These are phyloP conservation scores for Hippoglossus hippoglossus DNA, from an alignment of 2,797 vertebrate genomes.

Conservation along the genomic window DNA sequence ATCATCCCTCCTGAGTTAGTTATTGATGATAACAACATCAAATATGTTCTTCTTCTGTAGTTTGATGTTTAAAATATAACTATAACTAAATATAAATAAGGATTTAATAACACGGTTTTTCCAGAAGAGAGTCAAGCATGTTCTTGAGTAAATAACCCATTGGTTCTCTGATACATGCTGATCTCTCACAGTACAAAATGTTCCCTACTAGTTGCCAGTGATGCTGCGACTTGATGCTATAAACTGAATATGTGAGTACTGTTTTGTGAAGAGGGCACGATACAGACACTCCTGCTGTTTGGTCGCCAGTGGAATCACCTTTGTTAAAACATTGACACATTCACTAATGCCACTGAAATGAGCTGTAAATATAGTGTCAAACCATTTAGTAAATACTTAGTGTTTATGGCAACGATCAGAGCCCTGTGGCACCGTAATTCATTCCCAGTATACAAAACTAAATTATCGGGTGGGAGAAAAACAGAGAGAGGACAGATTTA, in stretches of 20 bases:
- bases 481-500: no score
- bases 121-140: conserved; percentile 1
- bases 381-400: not conserved
- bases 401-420: not conserved
- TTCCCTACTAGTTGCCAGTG: not conserved
- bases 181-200: conserved; percentile 12
- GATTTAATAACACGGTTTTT: not conserved
- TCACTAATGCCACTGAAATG: conserved; percentile 4
- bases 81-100: no score
- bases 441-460: not conserved
- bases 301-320: not conserved
- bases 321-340: not conserved
- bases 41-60: no score
- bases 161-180: conserved; percentile 19
- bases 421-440: not conserved
- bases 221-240: not conserved
- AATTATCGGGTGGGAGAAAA: not conserved
- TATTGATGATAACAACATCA: not conserved
- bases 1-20: conserved; percentile 8
- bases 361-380: not conserved
- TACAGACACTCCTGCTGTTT: not conserved
- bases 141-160: conserved; percentile 28
- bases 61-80: no score
- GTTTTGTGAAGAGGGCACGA: not conserved
- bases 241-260: not conserved